Base-by-base conservation (phyloP, 2,797 vertebrate genomes). In the Toxotes lorentzi region DNA sequence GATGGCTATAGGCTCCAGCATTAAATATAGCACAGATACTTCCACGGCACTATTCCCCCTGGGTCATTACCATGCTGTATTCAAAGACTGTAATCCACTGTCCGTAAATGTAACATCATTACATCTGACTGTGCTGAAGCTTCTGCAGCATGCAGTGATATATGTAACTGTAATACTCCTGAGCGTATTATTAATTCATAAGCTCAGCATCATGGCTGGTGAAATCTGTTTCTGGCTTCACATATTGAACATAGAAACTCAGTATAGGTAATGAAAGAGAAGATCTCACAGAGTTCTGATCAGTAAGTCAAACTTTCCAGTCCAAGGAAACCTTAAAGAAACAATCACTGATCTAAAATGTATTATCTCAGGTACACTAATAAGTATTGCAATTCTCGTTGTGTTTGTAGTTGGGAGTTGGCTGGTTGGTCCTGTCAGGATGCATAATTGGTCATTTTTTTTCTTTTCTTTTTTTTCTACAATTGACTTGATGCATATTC, bases 131-230 rank as follows among this genome's bases (percentile, higher is more conserved):
- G 32, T 61, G 73, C 56, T 53, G 61, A 32, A 76, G 77, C 61
- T 53, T 74, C 69, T 57, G 69, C 61, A 70, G 77, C 45, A 51
- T 51, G 83, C 74, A 73, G 69, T 68, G 76, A 89, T 73, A 59
- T 81, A 85, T 82, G 83, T 12, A 81, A 47, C 40, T 51, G 63
- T 65, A 50, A 69, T 57, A 51, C 61, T 69, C 69, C 48, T 8
- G 7, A 60, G 53, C 34, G 66, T 17, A 40, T 91, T 75, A 92
- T 81, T 87, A 85, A 92, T 92, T 90, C 69, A 92, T 84, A 11
- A 70, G 73, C 74, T 82, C 43, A 72, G 65, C 66, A 83, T 78
- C 54, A 70, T 64, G 58, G 80, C 50, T 60, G 68, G 7, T 68
- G 45, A 81, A 82, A 76, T 54, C 34, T 40, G 60, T 69, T 78